Conservation (phyloP, 1,140 invertebrate species). For the Lepidurus couesii region DNA sequence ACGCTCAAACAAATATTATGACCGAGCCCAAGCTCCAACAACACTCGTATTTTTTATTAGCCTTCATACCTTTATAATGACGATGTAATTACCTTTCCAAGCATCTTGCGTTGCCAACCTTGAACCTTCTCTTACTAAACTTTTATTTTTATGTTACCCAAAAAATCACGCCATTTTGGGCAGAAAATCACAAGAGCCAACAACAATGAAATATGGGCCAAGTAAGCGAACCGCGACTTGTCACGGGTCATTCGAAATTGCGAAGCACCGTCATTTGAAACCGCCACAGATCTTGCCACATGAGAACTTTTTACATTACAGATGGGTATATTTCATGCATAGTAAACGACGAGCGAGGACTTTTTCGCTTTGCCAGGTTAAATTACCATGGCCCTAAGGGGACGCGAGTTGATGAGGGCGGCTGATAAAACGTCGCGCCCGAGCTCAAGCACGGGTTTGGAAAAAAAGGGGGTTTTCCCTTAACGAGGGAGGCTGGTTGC, state of each 20-base stretch:
- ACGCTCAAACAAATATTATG: constrained; percentile 2
- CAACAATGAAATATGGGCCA: no score
- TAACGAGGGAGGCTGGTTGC: background rate
- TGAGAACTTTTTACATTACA: background rate
- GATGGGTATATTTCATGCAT: background rate
- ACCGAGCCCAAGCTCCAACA: background rate
- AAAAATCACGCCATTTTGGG: no score
- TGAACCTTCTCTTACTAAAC: no score
- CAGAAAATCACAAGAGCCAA: no score
- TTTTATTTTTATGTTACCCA: no score
- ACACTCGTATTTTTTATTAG: no score
- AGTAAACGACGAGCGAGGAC: background rate
- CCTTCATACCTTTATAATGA: no score
- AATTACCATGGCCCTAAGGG: constrained; percentile 1
- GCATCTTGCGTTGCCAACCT: no score
- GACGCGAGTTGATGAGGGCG: constrained; percentile 7
- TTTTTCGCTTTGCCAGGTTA: background rate
- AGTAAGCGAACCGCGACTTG: background rate
- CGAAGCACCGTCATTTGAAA: background rate
- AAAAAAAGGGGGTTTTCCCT: background rate
- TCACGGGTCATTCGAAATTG: background rate
- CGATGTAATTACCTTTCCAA: no score
- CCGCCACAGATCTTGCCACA: background rate
- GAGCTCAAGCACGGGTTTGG: background rate
- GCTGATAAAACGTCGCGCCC: background rate